These are phyloP conservation scores for Ophion costatus DNA, from an alignment of 2,888 invertebrate species.

Conservation along the genomic window DNA sequence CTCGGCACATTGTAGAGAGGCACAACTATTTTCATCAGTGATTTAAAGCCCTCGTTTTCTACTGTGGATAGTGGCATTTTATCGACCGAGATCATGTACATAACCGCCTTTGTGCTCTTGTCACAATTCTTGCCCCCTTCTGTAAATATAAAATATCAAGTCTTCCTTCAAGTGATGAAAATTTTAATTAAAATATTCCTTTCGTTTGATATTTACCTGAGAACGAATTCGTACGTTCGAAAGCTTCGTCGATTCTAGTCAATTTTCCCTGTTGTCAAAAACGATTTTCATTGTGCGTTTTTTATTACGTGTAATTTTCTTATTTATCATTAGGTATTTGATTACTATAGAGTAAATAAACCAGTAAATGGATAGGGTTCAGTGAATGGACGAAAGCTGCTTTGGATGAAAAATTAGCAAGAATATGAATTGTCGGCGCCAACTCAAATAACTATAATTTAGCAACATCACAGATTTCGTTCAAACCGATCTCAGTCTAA, in stretches of 20 bases:
- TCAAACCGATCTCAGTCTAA: no score
- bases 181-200: neutral
- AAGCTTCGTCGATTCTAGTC: conserved; percentile 46
- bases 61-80: conserved; percentile 60
- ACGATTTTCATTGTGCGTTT: no score
- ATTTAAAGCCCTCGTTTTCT: conserved; percentile 63
- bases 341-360: no score
- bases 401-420: no score
- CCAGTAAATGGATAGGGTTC: no score
- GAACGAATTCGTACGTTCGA: conserved; percentile 46
- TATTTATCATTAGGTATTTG: no score
- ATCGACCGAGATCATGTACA: conserved; percentile 66
- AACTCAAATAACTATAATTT: no score
- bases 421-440: no score
- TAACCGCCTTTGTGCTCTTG: conserved; percentile 64
- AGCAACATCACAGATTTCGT: no score
- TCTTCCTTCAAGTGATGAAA: neutral
- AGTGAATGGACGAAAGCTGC: no score
- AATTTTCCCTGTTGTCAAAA: neutral
- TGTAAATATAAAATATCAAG: conserved; percentile 27
- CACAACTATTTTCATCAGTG: conserved; percentile 62
- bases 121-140: conserved; percentile 50
- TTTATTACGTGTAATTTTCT: no score
- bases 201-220: conserved; percentile 34
- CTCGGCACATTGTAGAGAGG: conserved; percentile 63